Evolutionary conservation across 1,140 invertebrate genomes (phyloP).

Genomic region (Formica selysi): DNA sequence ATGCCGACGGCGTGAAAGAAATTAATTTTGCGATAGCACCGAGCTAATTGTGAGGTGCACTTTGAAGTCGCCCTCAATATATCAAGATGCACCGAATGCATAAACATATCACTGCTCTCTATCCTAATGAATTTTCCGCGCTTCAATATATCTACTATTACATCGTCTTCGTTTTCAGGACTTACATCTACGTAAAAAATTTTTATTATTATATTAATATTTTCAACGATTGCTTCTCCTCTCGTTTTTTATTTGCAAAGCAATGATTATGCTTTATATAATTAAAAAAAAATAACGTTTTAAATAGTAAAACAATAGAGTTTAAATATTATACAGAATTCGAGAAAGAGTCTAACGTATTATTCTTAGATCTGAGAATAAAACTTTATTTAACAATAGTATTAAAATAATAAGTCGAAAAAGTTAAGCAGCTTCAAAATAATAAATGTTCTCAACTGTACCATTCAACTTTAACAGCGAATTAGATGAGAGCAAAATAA

Average conservation of each 20-base stretch:
- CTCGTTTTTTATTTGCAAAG: not conserved
- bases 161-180: not conserved
- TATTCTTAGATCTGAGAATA: slow-evolving; percentile 7
- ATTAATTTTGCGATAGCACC: slow-evolving; percentile 66
- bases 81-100: slow-evolving; percentile 40
- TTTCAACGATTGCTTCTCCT: not conserved
- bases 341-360: not conserved
- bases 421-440: slow-evolving; percentile 55
- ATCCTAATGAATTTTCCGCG: slow-evolving; percentile 49
- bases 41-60: slow-evolving; percentile 61
- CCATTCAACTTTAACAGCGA: slow-evolving; percentile 36
- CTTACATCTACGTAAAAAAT: not conserved
- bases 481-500: slow-evolving; percentile 36
- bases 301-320: not conserved
- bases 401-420: slow-evolving; percentile 55
- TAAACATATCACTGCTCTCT: slow-evolving; percentile 40
- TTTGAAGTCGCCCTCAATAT: slow-evolving; percentile 58
- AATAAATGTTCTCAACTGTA: slow-evolving; percentile 28
- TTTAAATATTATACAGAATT: not conserved
- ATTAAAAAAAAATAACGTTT: not conserved
- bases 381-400: slow-evolving; percentile 36
- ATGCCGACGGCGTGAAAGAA: slow-evolving; percentile 45
- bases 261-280: not conserved
- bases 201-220: not conserved
- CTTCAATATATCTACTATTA: slow-evolving; percentile 9